Base-by-base conservation (phyloP, 2,797 vertebrate species). In the Pseudopleuronectes americanus region DNA sequence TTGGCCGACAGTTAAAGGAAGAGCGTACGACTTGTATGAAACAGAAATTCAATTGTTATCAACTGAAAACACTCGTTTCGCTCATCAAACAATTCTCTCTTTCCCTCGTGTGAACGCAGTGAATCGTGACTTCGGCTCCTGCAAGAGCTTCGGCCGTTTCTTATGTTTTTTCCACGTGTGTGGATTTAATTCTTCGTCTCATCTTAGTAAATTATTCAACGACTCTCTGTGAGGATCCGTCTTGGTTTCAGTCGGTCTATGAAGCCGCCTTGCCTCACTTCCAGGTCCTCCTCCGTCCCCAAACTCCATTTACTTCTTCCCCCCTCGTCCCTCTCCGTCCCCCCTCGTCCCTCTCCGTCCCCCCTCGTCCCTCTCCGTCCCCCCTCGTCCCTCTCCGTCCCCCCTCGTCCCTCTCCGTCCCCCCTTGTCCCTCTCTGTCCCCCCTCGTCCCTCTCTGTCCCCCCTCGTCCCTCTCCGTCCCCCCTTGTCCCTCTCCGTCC, bases 171-270 rank as follows among this genome's bases (percentile, higher is more conserved):
- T n/a, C n/a, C n/a, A n/a, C n/a, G n/a, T n/a, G n/a, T 22, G 23
- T 24, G 23, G 21, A 52, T 4, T 52, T 24, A 52, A 52, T 52
- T 24, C 45, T 57, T 62, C 24, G n/a, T 75, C 54, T 73, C 43
- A 8, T 33, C 41, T 26, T 21, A 14, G 51, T 85, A 43, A 80
- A 77, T 74, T 26, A 80, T 68, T 72, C 8, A 76, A 45, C n/a
- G 21, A 17, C 63, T 55, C 33, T 53, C 53, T 21, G 10, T 9
- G 16, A 8, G 57, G 67, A 57, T 80, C 58, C 59, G 4, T 80
- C 74, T 71, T 71, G 43, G 61, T 76, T 49, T 64, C 28, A 54
- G 48, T 58, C 38, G 17, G 24, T 49, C 63, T 47, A 61, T 10
- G 26, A 19, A 54, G 19, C 17, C 53, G 19, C 24, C 14, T 53